phyloP scores from a whole-genome alignment of 2,797 vertebrate genomes.

The Mastacembelus armatus region DNA sequence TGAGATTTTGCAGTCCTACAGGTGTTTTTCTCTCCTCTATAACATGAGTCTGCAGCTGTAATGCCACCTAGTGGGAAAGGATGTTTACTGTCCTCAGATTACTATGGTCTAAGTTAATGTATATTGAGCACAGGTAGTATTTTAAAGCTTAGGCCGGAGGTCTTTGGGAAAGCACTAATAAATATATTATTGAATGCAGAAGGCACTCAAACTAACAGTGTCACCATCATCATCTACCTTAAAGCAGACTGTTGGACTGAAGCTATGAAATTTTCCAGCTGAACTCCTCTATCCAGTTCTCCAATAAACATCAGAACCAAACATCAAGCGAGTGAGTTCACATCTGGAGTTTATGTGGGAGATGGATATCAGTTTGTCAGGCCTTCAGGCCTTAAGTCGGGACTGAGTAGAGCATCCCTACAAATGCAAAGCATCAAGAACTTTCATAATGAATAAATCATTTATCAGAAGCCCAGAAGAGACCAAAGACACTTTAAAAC shows the following conservation, averaged over 20 bases:
- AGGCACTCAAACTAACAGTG: slow-evolving; percentile 10
- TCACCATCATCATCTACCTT: slow-evolving; percentile 15
- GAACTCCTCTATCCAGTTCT: slow-evolving; percentile 26
- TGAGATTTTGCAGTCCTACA: slow-evolving; percentile 62
- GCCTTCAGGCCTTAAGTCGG: slow-evolving; percentile 19
- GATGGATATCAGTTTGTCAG: slow-evolving; percentile 50
- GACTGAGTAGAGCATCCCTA: slow-evolving; percentile 27
- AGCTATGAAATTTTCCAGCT: slow-evolving; percentile 28
- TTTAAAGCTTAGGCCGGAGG: neutral
- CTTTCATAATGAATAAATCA: slow-evolving; percentile 43
- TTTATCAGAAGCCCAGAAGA: slow-evolving; percentile 22
- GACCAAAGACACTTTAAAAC: slow-evolving; percentile 40
- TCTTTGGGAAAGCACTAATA: slow-evolving; percentile 8
- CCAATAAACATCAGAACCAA: slow-evolving; percentile 36
- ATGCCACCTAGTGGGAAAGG: slow-evolving; percentile 80
- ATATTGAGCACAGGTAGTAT: neutral
- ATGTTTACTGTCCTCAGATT: slow-evolving; percentile 34
- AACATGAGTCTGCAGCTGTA: slow-evolving; percentile 68
- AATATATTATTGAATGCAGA: slow-evolving; percentile 11
- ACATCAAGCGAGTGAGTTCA: slow-evolving; percentile 45
- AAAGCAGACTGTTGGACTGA: slow-evolving; percentile 33
- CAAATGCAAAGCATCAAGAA: slow-evolving; percentile 40
- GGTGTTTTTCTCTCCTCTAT: slow-evolving; percentile 59
- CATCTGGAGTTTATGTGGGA: slow-evolving; percentile 65
- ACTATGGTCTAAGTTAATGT: slow-evolving; percentile 7